These are phyloP conservation scores for Megamerina dolium DNA, from an alignment of 2,888 invertebrate species.

Conservation along the genomic window DNA sequence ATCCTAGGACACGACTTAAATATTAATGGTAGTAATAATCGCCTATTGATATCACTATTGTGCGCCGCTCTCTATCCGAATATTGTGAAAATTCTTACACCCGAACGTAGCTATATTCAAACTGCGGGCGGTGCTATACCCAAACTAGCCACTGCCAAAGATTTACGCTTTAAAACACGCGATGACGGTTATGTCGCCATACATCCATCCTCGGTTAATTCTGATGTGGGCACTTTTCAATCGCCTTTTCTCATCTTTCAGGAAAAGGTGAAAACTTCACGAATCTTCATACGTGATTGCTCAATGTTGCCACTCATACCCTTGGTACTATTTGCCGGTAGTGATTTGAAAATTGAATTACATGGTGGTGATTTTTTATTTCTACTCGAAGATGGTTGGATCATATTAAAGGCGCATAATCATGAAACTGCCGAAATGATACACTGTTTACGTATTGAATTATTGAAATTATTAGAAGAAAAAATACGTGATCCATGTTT, in stretches of 20 bases:
- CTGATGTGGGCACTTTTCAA: slow-evolving; percentile 57
- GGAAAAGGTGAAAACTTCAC: slow-evolving; percentile 75
- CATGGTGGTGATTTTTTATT: slow-evolving; percentile 69
- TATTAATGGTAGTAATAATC: slow-evolving; percentile 66
- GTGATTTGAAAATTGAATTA: slow-evolving; percentile 64
- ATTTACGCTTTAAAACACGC: slow-evolving; percentile 68
- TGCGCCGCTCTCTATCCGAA: slow-evolving; percentile 92
- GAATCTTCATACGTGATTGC: slow-evolving; percentile 72
- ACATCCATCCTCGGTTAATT: slow-evolving; percentile 74
- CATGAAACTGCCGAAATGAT: slow-evolving; percentile 77
- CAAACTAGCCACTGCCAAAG: slow-evolving; percentile 62
- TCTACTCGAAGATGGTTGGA: slow-evolving; percentile 75
- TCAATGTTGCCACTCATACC: slow-evolving; percentile 74
- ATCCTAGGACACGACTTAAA: slow-evolving; percentile 54
- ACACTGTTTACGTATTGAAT: slow-evolving; percentile 68
- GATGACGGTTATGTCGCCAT: slow-evolving; percentile 67
- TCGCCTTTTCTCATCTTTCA: slow-evolving; percentile 77
- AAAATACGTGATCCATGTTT: slow-evolving; percentile 78
- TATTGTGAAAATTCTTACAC: slow-evolving; percentile 73
- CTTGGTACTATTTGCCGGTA: slow-evolving; percentile 67
- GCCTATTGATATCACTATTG: slow-evolving; percentile 73
- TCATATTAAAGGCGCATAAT: slow-evolving; percentile 70
- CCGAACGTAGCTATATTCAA: slow-evolving; percentile 69
- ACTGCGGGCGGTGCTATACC: slow-evolving; percentile 71
- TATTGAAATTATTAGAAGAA: slow-evolving; percentile 71